Percentiles rank a stretch among this genome's conserved stretches.
Evolutionary conservation across 2,888 invertebrate species (phyloP).

Genomic region (Mythimna ferrago): DNA sequence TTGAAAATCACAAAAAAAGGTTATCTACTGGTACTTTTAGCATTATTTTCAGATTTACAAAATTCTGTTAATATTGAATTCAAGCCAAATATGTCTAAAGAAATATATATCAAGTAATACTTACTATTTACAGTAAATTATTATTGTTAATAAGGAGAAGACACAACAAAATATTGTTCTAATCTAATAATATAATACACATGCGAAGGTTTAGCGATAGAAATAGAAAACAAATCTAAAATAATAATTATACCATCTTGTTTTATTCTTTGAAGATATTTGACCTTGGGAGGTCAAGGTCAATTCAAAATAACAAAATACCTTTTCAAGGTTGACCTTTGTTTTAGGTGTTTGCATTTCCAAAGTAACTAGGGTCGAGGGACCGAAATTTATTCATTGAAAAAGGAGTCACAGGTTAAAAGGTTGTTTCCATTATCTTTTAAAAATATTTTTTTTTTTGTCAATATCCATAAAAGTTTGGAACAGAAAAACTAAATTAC

Average conservation of each 20-base stretch:
- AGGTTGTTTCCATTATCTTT: not conserved
- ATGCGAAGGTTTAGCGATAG: constrained; percentile 56
- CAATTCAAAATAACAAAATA: not conserved
- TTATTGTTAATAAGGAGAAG: constrained; percentile 49
- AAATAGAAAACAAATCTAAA: constrained; percentile 30
- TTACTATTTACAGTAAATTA: constrained; percentile 32
- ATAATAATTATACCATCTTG: constrained; percentile 46
- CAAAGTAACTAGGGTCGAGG: not conserved
- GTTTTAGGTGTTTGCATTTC: constrained; percentile 2
- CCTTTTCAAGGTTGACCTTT: not conserved
- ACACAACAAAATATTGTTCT: constrained; percentile 31
- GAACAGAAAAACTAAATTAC: no score
- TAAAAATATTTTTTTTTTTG: not conserved
- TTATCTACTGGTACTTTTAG: constrained; percentile 1
- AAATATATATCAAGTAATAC: constrained; percentile 24
- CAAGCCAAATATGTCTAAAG: constrained; percentile 8
- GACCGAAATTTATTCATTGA: not conserved
- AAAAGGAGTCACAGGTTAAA: not conserved
- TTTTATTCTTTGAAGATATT: not conserved
- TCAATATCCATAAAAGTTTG: not conserved
- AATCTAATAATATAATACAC: constrained; percentile 49
- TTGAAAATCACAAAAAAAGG: not conserved
- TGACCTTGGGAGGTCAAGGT: constrained; percentile 4
- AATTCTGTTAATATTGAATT: constrained; percentile 11
- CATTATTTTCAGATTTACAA: constrained; percentile 10